Percentiles rank a stretch among this genome's conserved stretches.
phyloP scores from a whole-genome alignment of 2,113 vertebrate genomes.

The Tenebrosternarchus preto region DNA sequence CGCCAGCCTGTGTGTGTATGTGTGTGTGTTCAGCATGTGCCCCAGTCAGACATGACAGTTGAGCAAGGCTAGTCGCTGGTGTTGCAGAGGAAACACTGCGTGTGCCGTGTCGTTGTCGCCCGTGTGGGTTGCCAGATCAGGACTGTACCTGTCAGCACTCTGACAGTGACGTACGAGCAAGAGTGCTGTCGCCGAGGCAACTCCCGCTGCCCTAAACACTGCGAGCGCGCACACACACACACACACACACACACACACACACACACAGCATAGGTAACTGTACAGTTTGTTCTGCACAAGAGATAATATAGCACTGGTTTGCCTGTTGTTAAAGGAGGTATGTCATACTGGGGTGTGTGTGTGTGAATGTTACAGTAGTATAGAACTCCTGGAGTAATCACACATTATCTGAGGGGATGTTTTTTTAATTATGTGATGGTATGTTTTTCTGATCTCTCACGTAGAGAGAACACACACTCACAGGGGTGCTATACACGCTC shows the following conservation, averaged over 20 bases:
- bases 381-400: constrained; percentile 29
- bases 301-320: not conserved
- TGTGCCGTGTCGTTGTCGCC: constrained; percentile 49
- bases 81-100: constrained; percentile 53
- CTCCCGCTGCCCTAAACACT: constrained; percentile 26
- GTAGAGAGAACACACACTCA: not conserved
- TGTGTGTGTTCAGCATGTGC: constrained; percentile 44
- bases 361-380: not conserved
- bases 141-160: constrained; percentile 47
- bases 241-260: constrained; percentile 8
- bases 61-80: constrained; percentile 61
- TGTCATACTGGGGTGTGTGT: not conserved
- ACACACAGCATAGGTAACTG: constrained; percentile 29
- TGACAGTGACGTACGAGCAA: constrained; percentile 57
- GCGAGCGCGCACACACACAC: constrained; percentile 14
- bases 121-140: constrained; percentile 45
- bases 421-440: constrained; percentile 5
- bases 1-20: constrained; percentile 16
- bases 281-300: not conserved
- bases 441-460: constrained; percentile 28
- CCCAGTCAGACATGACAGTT: constrained; percentile 59
- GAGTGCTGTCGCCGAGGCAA: constrained; percentile 41
- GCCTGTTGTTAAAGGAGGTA: not conserved
- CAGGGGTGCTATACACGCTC: constrained; percentile 14
- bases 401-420: not conserved